These are phyloP conservation scores for Euzophera pinguis DNA, from an alignment of 2,888 invertebrate species.

Conservation along the genomic window DNA sequence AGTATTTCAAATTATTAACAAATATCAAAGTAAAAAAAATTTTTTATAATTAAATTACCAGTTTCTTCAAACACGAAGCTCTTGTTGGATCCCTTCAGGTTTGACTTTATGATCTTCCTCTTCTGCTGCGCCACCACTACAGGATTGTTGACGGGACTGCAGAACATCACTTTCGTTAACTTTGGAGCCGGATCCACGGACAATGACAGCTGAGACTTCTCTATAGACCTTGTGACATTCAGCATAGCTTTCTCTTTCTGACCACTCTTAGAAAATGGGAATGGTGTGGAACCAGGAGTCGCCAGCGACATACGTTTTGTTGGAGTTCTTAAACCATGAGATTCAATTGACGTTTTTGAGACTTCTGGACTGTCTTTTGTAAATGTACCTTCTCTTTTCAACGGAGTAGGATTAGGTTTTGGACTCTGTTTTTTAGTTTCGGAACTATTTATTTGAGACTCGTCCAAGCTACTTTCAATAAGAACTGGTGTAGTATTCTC, in stretches of 20 bases:
- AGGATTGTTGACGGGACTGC: conserved; percentile 59
- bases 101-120: conserved; percentile 67
- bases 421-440: conserved; percentile 11
- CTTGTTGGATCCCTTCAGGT: conserved; percentile 70
- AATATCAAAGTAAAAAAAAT: too few species aligned
- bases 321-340: conserved; percentile 34
- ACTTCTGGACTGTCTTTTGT: conserved; percentile 52
- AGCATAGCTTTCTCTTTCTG: conserved; percentile 41
- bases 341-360: conserved; percentile 19
- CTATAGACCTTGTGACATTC: conserved; percentile 62
- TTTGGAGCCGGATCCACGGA: conserved; percentile 31
- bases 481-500: conserved; percentile 55
- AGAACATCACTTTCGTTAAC: conserved; percentile 65
- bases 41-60: conserved; percentile 52
- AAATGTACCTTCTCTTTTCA: conserved; percentile 66
- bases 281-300: conserved; percentile 63
- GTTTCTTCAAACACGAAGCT: conserved; percentile 65
- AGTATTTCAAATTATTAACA: too few species aligned
- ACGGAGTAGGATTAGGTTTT: conserved; percentile 34
- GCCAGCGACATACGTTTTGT: conserved; percentile 42
- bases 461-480: conserved; percentile 63
- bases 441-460: conserved; percentile 30
- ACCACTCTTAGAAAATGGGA: conserved; percentile 36
- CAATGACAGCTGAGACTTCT: conserved; percentile 41
- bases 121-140: conserved; percentile 41